Evolutionary conservation across 1,140 invertebrate genomes (phyloP), one percentile per base, ranked within the genome.

Genomic region (Zaprionus ornatus): DNA sequence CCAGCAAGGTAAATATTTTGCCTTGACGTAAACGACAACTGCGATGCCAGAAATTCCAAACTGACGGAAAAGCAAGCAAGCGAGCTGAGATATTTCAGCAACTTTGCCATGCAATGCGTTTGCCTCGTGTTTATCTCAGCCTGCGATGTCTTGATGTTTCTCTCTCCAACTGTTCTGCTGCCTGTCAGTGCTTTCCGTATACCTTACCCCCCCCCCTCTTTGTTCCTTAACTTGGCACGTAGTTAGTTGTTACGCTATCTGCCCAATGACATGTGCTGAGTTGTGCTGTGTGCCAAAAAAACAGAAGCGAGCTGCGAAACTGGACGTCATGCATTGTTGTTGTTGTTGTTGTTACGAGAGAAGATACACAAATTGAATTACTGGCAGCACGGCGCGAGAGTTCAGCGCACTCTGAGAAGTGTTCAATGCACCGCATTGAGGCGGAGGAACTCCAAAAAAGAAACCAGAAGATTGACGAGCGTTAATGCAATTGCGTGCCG

Each of bases 51-150:
- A 84, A 84, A 88, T 90, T 88, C 85, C 81, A 90, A 90, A 76
- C 85, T 88, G 84, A 90, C 84, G 85, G 84, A 87, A 87, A 78
- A 87, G 83, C 84, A 74, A 81, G 78, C 68, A n/a, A 45, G 59
- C 70, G 15, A 6, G 40, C n/a, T 9, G 40, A 84, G 69, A 88
- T 80, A 87, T 88, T 88, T 88, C 68, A 88, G 79, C 84, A 84
- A 74, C 70, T 80, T 80, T 69, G 61, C 45, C 54, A 66, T 56
- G 50, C 21, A 21, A 35, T 59, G 40, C 61, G 62, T 52, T 64
- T 61, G 54, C 50, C 62, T 75, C 54, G 63, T 62, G 29, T 55
- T 27, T 50, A 12, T 23, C 45, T 45, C 40, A 45, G 40, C 40
- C 7, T 40, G 17, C 72, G 29, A 10, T 32, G 29, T 32, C 29